Evolutionary conservation across 2,888 invertebrate genomes (phyloP), one percentile per base, ranked within the genome.

Genomic region (Ectemnius continuus): DNA sequence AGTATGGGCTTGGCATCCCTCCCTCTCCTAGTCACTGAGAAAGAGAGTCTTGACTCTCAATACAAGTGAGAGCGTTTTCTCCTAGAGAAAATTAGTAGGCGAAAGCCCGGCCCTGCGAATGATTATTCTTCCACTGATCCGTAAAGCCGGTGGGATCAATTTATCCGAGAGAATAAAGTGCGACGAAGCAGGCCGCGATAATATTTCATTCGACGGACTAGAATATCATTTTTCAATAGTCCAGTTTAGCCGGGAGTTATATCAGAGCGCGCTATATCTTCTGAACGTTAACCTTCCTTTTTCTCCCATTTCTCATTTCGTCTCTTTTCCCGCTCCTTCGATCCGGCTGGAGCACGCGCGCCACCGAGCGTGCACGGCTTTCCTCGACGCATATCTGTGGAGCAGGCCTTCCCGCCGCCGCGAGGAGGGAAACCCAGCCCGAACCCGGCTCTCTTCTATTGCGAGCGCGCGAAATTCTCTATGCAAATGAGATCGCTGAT

Each of bases 401-500:
- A 61, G 26, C 18, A 46, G 52, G 13, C 18, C 47, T 13, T 18
- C 18, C 20, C 60, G 18, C n/a, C n/a, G n/a, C n/a, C n/a, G n/a
- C 14, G 13, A 52, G 16, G 46, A 48, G 56, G 48, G 47, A 46
- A 48, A 66, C 47, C 58, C 48, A 67, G 64, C 36, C 11, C 60
- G n/a, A 28, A 18, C 5, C n/a, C n/a, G n/a, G 6, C 36, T 36
- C 36, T 16, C 61, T 52, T 59, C 71, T 75, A 75, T 84, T 82
- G 81, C 80, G 84, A 73, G 67, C 80, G 56, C 81, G 78, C 82
- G 89, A 89, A 89, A 89, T 89, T 89, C 85, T 76, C 84, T 76
- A 89, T 89, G 89, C 89, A 90, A 90, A 90, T 89, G 87, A 88
- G 88, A 88, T 86, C 75, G 81, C 86, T 84, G 89, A 89, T 88